Percentiles rank a stretch among this genome's conserved stretches.
These are phyloP conservation scores for Hypotaenidia philippensis DNA, from an alignment of 2,797 vertebrate species.

Conservation along the genomic window DNA sequence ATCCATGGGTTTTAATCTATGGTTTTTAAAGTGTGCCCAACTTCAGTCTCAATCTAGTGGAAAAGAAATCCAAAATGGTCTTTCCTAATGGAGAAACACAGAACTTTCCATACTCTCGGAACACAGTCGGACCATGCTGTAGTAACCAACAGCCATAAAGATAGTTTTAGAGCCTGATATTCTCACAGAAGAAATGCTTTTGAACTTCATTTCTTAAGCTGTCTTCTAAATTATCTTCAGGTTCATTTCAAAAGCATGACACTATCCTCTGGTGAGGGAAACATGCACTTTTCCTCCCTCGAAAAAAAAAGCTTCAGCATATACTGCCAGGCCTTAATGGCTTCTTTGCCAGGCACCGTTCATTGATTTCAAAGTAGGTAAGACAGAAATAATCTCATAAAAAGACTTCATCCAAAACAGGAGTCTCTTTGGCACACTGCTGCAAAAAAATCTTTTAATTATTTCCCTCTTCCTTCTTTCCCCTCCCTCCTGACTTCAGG, in stretches of 20 bases:
- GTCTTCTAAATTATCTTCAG: neutral
- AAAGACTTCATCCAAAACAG: neutral
- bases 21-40: neutral
- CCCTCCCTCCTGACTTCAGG: neutral
- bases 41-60: neutral
- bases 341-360: neutral
- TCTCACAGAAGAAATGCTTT: neutral
- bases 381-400: neutral
- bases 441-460: neutral
- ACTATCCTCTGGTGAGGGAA: neutral
- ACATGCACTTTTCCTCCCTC: neutral
- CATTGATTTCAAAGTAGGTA: too few relatives aligned
- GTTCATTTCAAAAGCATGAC: neutral
- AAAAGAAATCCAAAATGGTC: neutral
- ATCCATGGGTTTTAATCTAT: too few relatives aligned
- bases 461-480: neutral
- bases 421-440: neutral
- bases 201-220: neutral
- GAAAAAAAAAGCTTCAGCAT: neutral
- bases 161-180: neutral
- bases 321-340: neutral
- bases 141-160: accelerated
- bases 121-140: neutral
- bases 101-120: neutral
- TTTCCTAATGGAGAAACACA: neutral